Conservation (phyloP, 2,113 vertebrate species). For the Collichthys lucidus region DNA sequence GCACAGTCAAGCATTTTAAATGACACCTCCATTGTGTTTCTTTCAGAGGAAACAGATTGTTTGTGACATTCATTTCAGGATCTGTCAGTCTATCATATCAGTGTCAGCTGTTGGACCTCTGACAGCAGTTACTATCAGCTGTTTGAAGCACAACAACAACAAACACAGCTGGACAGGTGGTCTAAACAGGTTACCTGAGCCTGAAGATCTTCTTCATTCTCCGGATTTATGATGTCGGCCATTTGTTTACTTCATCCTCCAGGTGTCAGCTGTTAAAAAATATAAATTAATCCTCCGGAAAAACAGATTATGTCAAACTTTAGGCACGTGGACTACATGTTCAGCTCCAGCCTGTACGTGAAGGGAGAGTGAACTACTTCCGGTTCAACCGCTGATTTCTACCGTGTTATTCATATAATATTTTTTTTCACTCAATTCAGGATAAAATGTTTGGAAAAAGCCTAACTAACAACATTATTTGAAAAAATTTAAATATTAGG, state of each 20-base stretch:
- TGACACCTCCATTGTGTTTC: not conserved
- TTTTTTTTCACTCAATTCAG: not conserved
- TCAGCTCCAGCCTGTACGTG: not conserved
- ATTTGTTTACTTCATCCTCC: conserved; percentile 44
- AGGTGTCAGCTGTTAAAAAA: not conserved
- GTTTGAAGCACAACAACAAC: conserved; percentile 14
- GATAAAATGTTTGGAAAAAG: not conserved
- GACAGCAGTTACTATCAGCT: not conserved
- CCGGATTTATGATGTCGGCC: conserved; percentile 61
- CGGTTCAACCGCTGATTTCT: conserved; percentile 8
- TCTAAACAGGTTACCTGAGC: conserved; percentile 75
- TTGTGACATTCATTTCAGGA: not conserved
- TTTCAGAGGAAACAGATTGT: not conserved
- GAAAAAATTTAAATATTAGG: fast-evolving
- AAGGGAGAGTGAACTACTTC: conserved; percentile 31
- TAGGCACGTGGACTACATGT: conserved; percentile 4
- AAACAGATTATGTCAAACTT: not conserved
- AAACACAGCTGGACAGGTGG: not conserved
- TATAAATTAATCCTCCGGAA: not conserved
- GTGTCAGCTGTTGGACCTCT: not conserved
- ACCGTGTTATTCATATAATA: not conserved
- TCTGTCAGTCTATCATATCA: not conserved
- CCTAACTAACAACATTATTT: fast-evolving
- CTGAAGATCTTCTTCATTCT: conserved; percentile 77
- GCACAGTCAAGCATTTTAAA: conserved; percentile 2